Evolutionary conservation across 2,888 invertebrate genomes (phyloP).

Genomic region (Serrognathus titanus): DNA sequence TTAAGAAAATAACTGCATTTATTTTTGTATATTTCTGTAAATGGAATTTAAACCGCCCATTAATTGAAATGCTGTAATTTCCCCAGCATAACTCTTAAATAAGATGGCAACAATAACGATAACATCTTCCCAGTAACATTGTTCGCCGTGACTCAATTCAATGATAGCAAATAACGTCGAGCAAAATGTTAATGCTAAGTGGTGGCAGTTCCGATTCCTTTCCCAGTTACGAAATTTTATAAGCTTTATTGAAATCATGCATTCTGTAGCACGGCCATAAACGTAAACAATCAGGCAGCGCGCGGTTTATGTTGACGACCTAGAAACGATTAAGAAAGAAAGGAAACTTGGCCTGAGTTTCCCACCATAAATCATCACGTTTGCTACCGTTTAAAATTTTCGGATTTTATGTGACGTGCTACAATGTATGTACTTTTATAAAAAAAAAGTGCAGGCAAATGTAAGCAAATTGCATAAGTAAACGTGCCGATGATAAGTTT

Average conservation of each 20-base stretch:
- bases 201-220: slow-evolving; percentile 15
- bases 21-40: no score
- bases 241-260: slow-evolving; percentile 1
- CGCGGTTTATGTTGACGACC: neutral
- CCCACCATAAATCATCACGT: no score
- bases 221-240: slow-evolving; percentile 9
- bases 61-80: neutral
- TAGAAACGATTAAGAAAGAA: slow-evolving; percentile 1
- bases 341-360: neutral
- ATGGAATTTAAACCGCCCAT: no score
- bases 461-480: no score
- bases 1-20: no score
- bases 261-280: neutral
- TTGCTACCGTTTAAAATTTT: no score
- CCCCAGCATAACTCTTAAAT: neutral
- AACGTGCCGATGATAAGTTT: no score
- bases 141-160: neutral
- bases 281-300: slow-evolving; percentile 1
- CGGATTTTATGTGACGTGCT: no score
- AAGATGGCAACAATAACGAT: neutral
- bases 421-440: no score
- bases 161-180: neutral
- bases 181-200: slow-evolving; percentile 15
- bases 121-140: neutral
- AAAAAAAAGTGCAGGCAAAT: no score